Evolutionary conservation across 2,888 invertebrate genomes (phyloP), one percentile per base, ranked within the genome.

Genomic region (Drosophila nigricruria): DNA sequence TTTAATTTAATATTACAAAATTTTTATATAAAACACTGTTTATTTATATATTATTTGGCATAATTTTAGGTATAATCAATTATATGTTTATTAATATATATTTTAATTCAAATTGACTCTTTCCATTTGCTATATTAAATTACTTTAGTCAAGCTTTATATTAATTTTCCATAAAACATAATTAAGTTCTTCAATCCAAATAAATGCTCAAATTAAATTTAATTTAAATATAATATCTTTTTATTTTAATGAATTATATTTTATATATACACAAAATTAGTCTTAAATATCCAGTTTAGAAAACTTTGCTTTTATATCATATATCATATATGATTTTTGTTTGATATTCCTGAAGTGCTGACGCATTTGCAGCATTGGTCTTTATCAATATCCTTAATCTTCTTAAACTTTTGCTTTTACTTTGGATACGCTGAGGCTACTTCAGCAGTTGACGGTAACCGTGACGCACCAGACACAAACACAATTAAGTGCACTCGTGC

Each of bases 401-500:
- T 60, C 27, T 42, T 42, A 40, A 54, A 27, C 49, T 56, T 65
- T 53, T 63, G 56, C 45, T 64, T 66, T 66, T 43, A 63, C 63
- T 68, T 65, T 52, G 47, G 27, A 73, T 34, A 30, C 58, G 52
- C 34, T 78, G 50, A 57, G 49, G 79, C 52, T 56, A 59, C 59
- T 42, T 18, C 42, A 49, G 54, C 45, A 45, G 68, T 58, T 75
- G 60, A 14, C 38, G 53, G 66, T 61, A 57, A 71, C 71, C 60
- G 73, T 63, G 69, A 69, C 57, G 68, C 66, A 64, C 42, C 80
- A 66, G 80, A 73, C 76, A 73, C 73, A 78, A 77, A 70, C 79
- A 68, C 71, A 82, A 82, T 88, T 80, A 77, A 68, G 75, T 72
- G 83, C 77, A 80, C 77, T 82, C 73, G 70, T 73, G 69, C 67